These are phyloP conservation scores for Pyrgilauda ruficollis DNA, from an alignment of 2,113 vertebrate genomes.

Conservation along the genomic window DNA sequence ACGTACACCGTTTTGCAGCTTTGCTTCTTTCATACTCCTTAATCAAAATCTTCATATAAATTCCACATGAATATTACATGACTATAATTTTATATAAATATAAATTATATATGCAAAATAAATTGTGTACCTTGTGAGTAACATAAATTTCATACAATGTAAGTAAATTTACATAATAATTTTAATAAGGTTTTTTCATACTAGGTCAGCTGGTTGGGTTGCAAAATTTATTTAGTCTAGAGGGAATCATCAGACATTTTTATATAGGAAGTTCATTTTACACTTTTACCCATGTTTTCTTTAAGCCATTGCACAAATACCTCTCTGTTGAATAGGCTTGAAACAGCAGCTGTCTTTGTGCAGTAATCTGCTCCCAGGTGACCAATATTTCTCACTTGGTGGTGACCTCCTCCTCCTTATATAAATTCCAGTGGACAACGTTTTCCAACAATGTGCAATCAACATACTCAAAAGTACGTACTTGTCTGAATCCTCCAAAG, in stretches of 20 bases:
- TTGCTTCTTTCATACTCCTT: not conserved
- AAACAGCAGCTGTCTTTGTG: not conserved
- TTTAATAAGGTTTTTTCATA: not conserved
- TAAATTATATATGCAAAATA: not conserved
- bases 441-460: not conserved
- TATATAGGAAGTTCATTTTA: not conserved
- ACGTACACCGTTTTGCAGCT: not conserved
- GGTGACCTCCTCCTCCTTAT: not conserved
- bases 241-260: not conserved
- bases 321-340: not conserved
- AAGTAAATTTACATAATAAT: not conserved
- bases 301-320: not conserved
- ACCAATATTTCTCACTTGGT: not conserved
- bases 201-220: not conserved
- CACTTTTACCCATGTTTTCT: not conserved
- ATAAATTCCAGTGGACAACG: not conserved
- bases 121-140: not conserved
- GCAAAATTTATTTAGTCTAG: not conserved
- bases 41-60: constrained; percentile 9
- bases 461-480: not conserved
- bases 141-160: not conserved
- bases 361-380: not conserved
- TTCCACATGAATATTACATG: not conserved
- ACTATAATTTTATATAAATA: not conserved
- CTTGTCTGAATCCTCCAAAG: not conserved